Base-by-base conservation (phyloP, 2,888 invertebrate species). In the Drosophila differens region DNA sequence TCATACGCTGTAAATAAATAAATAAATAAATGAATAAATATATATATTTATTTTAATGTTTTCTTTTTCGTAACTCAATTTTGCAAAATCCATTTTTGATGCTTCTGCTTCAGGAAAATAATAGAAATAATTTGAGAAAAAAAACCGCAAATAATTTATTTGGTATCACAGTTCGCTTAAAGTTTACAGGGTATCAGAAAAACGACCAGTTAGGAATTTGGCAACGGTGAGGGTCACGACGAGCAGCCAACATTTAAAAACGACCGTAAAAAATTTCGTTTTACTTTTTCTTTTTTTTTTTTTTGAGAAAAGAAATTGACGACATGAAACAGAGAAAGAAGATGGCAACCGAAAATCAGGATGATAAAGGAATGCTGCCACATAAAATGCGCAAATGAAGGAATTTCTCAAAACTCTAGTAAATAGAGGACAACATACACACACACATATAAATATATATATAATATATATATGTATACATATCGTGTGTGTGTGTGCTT, bases 381-480 rank as follows among this genome's bases (percentile, higher is more conserved):
- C 79, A 82, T 82, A 73, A 82, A 82, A 84, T 79, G 75, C 57
- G 64, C 57, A 74, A 70, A 78, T 55, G 67, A 73, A 82, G 66
- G 72, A 73, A 75, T 70, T 68, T 72, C 55, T 54, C 22, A 55
- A 60, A 54, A 70, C 63, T 67, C 35, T 39, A 55, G 32, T 37
- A 57, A 33, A 63, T 72, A 71, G 52, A 22, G 70, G 41, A 68
- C 49, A 74, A 59, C 51, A 66, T 53, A 68, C 37, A 62, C 3
- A 66, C 2, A 64, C 28, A 28, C 28, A 28, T 0, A 72, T 33
- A 39, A 51, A 62, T 49, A 30, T 33, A 59, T 22, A 37, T 47
- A 49, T 6, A 55, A 35, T 54, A 54, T 52, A 32, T 39, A 54
- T 25, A 44, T 47, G 49, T 19, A 58, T 54, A 12, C 4, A 1